A percentile compares a stretch with the other conserved stretches of the same genome.
Conservation (phyloP, 2,888 invertebrate genomes). For the Papilio gigon region DNA sequence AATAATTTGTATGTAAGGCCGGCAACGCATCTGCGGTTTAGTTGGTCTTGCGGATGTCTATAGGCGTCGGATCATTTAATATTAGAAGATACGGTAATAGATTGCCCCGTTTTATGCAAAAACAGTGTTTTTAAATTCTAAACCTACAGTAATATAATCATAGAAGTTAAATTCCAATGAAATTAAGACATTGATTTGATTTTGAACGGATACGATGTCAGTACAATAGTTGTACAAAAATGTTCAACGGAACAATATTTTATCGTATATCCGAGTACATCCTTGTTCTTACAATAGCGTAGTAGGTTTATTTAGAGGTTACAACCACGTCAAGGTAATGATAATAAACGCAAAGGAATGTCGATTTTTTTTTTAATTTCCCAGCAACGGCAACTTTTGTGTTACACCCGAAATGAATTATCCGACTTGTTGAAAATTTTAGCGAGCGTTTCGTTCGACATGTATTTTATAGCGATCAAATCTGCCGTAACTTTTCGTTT, state of each 20-base stretch:
- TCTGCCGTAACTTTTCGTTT: conserved; percentile 8
- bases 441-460: conserved; percentile 1
- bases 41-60: no score
- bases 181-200: no score
- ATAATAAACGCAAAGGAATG: conserved; percentile 23
- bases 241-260: neutral
- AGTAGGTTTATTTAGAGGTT: neutral
- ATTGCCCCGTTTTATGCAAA: no score
- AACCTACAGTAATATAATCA: no score
- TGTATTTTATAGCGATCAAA: conserved; percentile 19
- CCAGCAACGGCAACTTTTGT: neutral
- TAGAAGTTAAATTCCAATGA: no score
- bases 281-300: neutral
- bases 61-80: no score
- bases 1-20: no score
- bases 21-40: no score
- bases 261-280: neutral
- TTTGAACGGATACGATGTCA: no score
- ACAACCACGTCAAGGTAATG: conserved; percentile 20
- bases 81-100: no score
- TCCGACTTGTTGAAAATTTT: conserved; percentile 5
- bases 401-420: conserved; percentile 4
- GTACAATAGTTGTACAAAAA: no score
- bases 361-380: conserved; percentile 15
- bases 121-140: no score